These are phyloP conservation scores for Linnaemya vulpina DNA, from an alignment of 2,888 invertebrate genomes.

Conservation along the genomic window DNA sequence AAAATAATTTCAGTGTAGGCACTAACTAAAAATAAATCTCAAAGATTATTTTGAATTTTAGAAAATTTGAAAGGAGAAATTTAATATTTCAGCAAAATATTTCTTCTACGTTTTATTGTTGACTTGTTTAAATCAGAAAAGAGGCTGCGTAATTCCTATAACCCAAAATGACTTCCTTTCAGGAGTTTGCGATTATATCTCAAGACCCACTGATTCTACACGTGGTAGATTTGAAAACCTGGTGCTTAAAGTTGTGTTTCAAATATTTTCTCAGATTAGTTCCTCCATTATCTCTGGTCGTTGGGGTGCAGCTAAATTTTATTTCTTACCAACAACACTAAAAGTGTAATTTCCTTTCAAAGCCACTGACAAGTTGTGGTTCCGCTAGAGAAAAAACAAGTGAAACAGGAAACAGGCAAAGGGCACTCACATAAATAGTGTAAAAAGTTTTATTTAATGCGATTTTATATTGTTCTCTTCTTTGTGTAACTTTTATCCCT, in stretches of 20 bases:
- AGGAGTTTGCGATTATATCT: no score
- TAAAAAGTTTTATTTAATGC: conserved; percentile 8
- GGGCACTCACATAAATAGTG: conserved; percentile 12
- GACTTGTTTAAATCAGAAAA: no score
- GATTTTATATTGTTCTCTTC: not conserved
- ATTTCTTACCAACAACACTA: not conserved
- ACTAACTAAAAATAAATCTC: no score
- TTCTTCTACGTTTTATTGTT: no score
- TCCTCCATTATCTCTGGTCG: not conserved
- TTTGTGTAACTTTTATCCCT: not conserved
- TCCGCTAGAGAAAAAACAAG: conserved; percentile 1
- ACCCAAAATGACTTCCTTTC: no score
- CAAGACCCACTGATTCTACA: not conserved
- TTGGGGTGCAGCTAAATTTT: not conserved
- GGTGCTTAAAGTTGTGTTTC: no score
- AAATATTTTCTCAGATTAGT: not conserved
- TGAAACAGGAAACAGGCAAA: not conserved
- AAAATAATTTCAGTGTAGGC: no score
- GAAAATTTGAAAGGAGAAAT: no score
- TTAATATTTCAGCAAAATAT: no score
- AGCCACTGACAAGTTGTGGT: not conserved
- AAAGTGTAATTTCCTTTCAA: conserved; percentile 2
- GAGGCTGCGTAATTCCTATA: no score
- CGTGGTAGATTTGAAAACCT: no score
- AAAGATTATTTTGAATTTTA: no score